Conservation (phyloP, 2,888 invertebrate genomes). For the Acrobasis repandana region DNA sequence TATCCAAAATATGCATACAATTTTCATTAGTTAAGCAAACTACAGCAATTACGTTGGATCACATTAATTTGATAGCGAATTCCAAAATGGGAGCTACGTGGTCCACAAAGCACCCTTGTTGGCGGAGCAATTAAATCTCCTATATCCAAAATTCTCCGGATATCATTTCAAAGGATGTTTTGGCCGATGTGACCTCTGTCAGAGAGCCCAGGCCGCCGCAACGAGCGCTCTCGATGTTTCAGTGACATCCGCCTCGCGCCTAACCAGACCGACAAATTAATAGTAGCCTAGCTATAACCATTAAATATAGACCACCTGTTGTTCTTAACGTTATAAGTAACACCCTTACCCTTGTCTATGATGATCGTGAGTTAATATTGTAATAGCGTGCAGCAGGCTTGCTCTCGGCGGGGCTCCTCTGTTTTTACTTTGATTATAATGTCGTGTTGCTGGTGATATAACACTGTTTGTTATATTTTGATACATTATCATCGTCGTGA, state of each 20-base stretch:
- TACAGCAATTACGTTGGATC: background rate
- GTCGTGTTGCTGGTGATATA: background rate
- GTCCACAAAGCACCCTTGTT: conserved; percentile 36
- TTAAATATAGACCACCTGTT: conserved; percentile 72
- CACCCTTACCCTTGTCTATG: conserved; percentile 29
- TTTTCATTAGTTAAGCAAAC: conserved; percentile 2
- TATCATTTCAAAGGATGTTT: conserved; percentile 58
- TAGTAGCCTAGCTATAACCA: conserved; percentile 59
- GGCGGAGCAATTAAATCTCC: conserved; percentile 48
- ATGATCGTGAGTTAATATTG: conserved; percentile 23
- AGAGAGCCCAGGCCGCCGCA: conserved; percentile 31
- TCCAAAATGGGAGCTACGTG: conserved; percentile 4
- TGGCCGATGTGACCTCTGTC: conserved; percentile 62
- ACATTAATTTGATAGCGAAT: conserved; percentile 13
- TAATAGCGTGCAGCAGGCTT: conserved; percentile 9
- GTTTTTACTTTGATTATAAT: conserved; percentile 15
- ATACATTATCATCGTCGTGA: background rate
- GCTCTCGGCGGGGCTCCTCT: background rate
- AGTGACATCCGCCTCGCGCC: conserved; percentile 38
- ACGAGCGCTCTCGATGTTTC: conserved; percentile 39
- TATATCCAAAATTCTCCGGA: conserved; percentile 46
- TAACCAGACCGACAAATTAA: conserved; percentile 61
- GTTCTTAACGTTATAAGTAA: conserved; percentile 35
- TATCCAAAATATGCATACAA: background rate
- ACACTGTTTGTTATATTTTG: background rate